Evolutionary conservation across 2,888 invertebrate species (phyloP), one percentile per base, ranked within the genome.

Genomic region (Temnothorax ravouxi): DNA sequence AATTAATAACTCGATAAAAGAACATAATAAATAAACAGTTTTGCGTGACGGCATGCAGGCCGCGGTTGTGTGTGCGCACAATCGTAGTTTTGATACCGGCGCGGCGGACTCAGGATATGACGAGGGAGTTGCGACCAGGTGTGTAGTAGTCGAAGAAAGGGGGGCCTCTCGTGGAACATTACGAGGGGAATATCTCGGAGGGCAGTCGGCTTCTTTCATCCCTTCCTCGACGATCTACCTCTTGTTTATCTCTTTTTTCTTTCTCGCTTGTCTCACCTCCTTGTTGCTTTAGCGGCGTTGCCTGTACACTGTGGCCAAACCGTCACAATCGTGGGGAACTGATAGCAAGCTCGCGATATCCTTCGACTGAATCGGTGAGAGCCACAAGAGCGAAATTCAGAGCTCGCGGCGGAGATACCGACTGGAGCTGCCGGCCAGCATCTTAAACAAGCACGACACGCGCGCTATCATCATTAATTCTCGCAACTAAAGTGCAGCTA

Each of bases 151-250:
- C 75, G 88, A 82, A 87, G 85, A 88, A 88, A 88, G 77, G 71
- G 80, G 67, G 47, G 67, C 34, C 41, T 38, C 79, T 72, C 52
- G 41, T 62, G 77, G 71, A 56, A 47, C 76, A 69, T 34, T 34
- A 66, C 67, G 79, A 75, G 88, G 88, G 86, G 89, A 74, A 67
- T 80, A 66, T 88, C 90, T 76, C 82, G 77, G 90, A 88, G 91
- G 87, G 88, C 90, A 88, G 91, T 91, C 91, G 91, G 91, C 91
- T 83, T 86, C 89, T 90, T 91, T 90, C 86, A 88, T 91, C 87
- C 87, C 85, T 86, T 87, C 88, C 86, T 76, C 66, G 34, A 3
- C 38, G 54, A 75, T 25, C 59, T 82, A 61, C 80, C 84, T 84
- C 88, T 85, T 88, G 88, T 90, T 90, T 88, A 86, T 91, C 89